phyloP scores from a whole-genome alignment of 92 coral and sea anemone genomes.

The Epizoanthus ramosus region DNA sequence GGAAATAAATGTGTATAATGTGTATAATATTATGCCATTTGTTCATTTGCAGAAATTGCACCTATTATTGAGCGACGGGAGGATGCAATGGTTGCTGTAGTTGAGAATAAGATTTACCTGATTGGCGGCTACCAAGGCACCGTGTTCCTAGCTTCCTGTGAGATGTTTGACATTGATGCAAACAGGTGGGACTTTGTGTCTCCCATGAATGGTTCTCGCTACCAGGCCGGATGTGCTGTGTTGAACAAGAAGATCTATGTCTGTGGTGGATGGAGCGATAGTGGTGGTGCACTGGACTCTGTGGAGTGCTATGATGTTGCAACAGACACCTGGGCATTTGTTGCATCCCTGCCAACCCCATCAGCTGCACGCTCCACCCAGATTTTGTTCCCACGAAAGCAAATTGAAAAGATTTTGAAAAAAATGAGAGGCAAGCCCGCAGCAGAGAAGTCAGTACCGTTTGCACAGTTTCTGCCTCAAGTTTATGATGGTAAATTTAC shows the following conservation, averaged over 20 bases:
- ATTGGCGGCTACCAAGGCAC: constrained; percentile 93
- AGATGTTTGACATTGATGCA: constrained; percentile 78
- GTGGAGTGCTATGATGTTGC: constrained; percentile 89
- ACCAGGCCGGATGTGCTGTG: constrained; percentile 93
- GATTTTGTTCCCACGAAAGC: constrained; percentile 84
- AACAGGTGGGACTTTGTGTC: constrained; percentile 84
- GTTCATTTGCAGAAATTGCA: constrained; percentile 60
- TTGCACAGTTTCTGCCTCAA: constrained; percentile 4
- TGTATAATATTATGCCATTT: too few species aligned
- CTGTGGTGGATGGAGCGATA: constrained; percentile 98
- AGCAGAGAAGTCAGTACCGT: constrained; percentile 30
- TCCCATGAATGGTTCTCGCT: constrained; percentile 79
- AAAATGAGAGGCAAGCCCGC: constrained; percentile 46
- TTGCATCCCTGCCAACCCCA: constrained; percentile 87
- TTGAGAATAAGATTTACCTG: constrained; percentile 84
- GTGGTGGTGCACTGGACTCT: constrained; percentile 74
- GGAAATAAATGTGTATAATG: too few species aligned
- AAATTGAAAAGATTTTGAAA: constrained; percentile 75
- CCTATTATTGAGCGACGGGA: constrained; percentile 89
- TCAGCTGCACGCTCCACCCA: constrained; percentile 92
- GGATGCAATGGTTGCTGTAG: constrained; percentile 95
- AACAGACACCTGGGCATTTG: constrained; percentile 82
- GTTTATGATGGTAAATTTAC: constrained; percentile 32
- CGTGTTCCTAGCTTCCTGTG: constrained; percentile 87
- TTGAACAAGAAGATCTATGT: constrained; percentile 84